phyloP scores from a whole-genome alignment of 2,888 invertebrate genomes.

The Volucella zonaria region DNA sequence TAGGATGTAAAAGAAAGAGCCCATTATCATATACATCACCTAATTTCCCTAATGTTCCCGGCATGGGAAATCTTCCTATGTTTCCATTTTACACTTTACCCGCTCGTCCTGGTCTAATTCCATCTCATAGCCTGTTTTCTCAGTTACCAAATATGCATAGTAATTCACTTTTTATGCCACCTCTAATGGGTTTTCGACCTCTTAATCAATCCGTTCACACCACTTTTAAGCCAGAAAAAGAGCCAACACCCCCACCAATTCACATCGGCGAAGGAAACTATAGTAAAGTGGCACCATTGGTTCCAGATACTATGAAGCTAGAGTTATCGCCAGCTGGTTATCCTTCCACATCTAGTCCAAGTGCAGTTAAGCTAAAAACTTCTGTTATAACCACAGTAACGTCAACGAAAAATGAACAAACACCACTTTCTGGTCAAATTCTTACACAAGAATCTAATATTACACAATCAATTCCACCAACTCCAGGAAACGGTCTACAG shows the following conservation, averaged over 20 bases:
- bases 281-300: conserved; percentile 81
- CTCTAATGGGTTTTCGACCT: conserved; percentile 70
- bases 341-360: conserved; percentile 4
- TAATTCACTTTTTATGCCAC: conserved; percentile 69
- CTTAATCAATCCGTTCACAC: conserved; percentile 52
- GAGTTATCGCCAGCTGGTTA: conserved; percentile 67
- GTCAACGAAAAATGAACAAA: conserved; percentile 9
- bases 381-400: conserved; percentile 29
- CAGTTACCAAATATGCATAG: conserved; percentile 75
- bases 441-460: conserved; percentile 19
- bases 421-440: conserved; percentile 6
- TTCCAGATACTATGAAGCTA: conserved; percentile 79
- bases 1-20: conserved; percentile 25
- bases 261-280: conserved; percentile 77
- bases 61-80: conserved; percentile 78
- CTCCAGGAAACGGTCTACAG: conserved; percentile 63
- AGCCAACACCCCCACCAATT: conserved; percentile 40
- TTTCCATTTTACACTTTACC: conserved; percentile 81
- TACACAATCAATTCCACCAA: conserved; percentile 43
- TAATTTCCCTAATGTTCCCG: conserved; percentile 80
- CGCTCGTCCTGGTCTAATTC: conserved; percentile 84
- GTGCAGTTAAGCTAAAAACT: conserved; percentile 18
- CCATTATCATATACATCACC: conserved; percentile 79
- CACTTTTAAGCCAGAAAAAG: conserved; percentile 66
- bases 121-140: conserved; percentile 84